Conservation (phyloP, 2,113 vertebrate genomes). For the Acrocephalus arundinaceus region DNA sequence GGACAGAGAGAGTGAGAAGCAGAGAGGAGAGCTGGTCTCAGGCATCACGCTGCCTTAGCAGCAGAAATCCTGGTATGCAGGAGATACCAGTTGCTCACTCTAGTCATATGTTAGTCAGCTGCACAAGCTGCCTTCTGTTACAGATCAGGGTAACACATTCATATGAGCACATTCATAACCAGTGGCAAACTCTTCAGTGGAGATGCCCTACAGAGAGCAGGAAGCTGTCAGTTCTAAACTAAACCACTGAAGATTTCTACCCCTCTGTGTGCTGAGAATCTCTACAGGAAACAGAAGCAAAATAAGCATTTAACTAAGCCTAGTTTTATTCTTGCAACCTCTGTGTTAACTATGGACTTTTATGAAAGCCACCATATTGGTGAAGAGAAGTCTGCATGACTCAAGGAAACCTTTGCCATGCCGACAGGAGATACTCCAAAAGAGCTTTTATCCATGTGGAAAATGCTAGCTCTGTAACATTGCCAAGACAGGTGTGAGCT, state of each 20-base stretch:
- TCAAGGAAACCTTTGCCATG: not conserved
- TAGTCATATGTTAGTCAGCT: not conserved
- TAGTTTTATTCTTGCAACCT: not conserved
- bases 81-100: not conserved
- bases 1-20: not conserved
- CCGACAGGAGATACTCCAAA: not conserved
- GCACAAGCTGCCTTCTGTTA: not conserved
- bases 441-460: slow-evolving; percentile 33
- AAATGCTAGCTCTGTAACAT: slow-evolving; percentile 41
- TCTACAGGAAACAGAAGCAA: not conserved
- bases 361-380: not conserved
- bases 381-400: not conserved
- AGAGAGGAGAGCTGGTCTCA: not conserved
- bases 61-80: not conserved
- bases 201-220: not conserved
- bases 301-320: not conserved
- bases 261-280: not conserved
- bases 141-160: not conserved
- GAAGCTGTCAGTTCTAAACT: not conserved
- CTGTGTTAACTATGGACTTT: not conserved
- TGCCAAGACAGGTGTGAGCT: slow-evolving; percentile 64
- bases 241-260: not conserved
- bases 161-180: not conserved
- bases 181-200: not conserved
- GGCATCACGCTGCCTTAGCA: not conserved